These are phyloP conservation scores for Mirounga angustirostris DNA, from an alignment of 2,113 vertebrate genomes.

Conservation along the genomic window DNA sequence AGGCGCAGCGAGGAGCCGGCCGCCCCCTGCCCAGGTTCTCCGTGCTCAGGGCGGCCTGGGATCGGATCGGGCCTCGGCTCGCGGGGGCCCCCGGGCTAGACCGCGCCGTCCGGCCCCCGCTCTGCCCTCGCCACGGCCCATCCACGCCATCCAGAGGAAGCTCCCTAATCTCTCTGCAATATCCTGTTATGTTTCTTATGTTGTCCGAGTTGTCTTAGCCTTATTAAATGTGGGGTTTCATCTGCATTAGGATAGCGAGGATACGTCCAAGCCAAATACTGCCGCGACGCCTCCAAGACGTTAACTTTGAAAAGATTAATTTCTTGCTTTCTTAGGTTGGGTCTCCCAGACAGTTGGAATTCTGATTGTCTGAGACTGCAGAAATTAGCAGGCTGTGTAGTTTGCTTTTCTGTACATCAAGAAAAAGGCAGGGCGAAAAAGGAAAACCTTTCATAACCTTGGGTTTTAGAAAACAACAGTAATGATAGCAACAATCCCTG, in stretches of 20 bases:
- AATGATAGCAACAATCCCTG: background rate
- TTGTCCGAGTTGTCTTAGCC: constrained; percentile 96
- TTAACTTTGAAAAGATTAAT: constrained; percentile 91
- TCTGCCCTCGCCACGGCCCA: constrained; percentile 77
- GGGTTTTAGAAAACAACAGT: background rate
- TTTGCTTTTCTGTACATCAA: constrained; percentile 62
- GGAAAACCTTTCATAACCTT: constrained; percentile 8
- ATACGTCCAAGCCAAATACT: constrained; percentile 92
- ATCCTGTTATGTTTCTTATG: constrained; percentile 99
- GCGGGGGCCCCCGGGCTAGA: background rate
- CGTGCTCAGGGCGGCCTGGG: background rate
- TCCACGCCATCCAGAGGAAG: constrained; percentile 93
- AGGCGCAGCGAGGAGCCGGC: background rate
- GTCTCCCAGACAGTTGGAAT: constrained; percentile 91
- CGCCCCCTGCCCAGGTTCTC: background rate
- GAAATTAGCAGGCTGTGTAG: constrained; percentile 83
- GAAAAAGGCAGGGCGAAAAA: background rate
- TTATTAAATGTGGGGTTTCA: constrained; percentile 95
- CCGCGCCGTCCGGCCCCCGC: fast-evolving
- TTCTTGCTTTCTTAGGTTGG: constrained; percentile 91
- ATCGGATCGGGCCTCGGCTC: background rate
- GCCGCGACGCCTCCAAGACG: constrained; percentile 91
- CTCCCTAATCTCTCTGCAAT: constrained; percentile 97
- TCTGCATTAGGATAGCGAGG: constrained; percentile 97
- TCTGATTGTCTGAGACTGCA: constrained; percentile 89